phyloP scores from a whole-genome alignment of 1,140 invertebrate species.

The Bemisia tabaci region DNA sequence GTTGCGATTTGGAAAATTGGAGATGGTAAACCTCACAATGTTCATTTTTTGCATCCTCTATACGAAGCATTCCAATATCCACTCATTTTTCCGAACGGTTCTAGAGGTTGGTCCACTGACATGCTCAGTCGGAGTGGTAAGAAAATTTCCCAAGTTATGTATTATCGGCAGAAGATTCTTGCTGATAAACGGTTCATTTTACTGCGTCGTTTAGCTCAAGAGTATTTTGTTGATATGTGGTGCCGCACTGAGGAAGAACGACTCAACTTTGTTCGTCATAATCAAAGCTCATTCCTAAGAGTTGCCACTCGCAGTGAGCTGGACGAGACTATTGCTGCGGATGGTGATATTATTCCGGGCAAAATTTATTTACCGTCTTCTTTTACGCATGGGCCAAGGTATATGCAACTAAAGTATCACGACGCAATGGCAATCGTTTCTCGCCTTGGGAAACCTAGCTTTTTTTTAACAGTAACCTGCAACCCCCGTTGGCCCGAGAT shows the following conservation, averaged over 20 bases:
- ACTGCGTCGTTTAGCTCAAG: constrained; percentile 1
- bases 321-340: background rate
- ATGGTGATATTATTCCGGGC: background rate
- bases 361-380: constrained; percentile 5
- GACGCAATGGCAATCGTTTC: constrained; percentile 12
- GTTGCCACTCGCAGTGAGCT: background rate
- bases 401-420: constrained; percentile 9
- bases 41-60: constrained; percentile 5
- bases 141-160: constrained; percentile 5
- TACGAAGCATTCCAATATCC: constrained; percentile 7
- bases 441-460: constrained; percentile 9
- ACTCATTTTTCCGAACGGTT: constrained; percentile 6
- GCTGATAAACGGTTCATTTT: constrained; percentile 2
- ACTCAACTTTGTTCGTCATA: constrained; percentile 18
- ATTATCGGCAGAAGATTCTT: constrained; percentile 2
- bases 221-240: constrained; percentile 9
- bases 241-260: constrained; percentile 7
- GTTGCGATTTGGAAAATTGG: constrained; percentile 6
- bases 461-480: constrained; percentile 13
- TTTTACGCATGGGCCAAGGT: constrained; percentile 7
- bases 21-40: constrained; percentile 1
- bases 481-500: constrained; percentile 13
- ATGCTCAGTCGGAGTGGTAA: background rate
- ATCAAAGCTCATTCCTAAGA: background rate
- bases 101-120: constrained; percentile 4